Evolutionary conservation across 2,113 vertebrate genomes (phyloP), one percentile per base, ranked within the genome.

Genomic region (Parotia lawesii): DNA sequence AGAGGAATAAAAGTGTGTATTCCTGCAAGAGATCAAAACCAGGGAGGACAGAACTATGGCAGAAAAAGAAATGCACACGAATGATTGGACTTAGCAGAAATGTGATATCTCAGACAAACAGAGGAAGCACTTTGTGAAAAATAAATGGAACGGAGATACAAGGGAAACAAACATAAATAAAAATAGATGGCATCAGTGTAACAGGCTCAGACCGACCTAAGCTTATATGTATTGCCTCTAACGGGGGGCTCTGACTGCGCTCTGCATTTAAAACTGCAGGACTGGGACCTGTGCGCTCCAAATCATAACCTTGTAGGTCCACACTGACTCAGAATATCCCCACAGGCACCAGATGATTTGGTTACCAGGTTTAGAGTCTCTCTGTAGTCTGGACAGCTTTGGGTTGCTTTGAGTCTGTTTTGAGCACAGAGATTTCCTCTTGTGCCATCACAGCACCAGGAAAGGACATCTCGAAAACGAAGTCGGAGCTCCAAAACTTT

Each of bases 11-110:
- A 91, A 80, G 12, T 48, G 19, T 53, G 24, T 74, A 10, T 75
- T 74, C 60, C 50, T 85, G 54, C 56, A 80, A 66, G 47, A 86
- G 82, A 94, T 92, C 81, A 96, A 89, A 96, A 75, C 25, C 23
- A 75, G 56, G 53, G 40, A 74, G 50, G 29, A 75, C 11, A 74
- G 54, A 74, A 80, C 64, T 60, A 65, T 23, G 65, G 48, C 90
- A 90, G 61, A 17, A 61, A 95, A 90, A 92, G 45, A 65, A 94
- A 92, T 19, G 33, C 42, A 27, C 53, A 65, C 15, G 62, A 69
- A 90, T 92, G 93, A 79, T 83, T 92, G 10, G 69, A 76, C 58
- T 67, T 67, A 58, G 57, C 66, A 92, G 64, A 81, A 90, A 85
- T 40, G 25, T 40, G 67, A 13, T 78, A 53, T 85, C 57, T 86